Base-by-base conservation (phyloP, 2,888 invertebrate species). In the Rhabditophanes sp. region DNA sequence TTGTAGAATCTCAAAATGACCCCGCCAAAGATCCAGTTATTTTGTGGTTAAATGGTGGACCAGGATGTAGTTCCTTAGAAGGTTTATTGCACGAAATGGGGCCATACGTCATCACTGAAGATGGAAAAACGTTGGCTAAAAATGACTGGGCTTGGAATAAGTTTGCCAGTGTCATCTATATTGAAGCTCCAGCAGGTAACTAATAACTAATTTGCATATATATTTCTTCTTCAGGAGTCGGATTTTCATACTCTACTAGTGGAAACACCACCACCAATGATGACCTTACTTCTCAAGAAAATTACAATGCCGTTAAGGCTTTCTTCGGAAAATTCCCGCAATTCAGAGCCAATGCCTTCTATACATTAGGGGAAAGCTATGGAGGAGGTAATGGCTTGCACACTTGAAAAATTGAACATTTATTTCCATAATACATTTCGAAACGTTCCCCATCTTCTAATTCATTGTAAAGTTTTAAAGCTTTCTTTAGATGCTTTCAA, bases 151-250 rank as follows among this genome's bases (percentile, higher is more conserved):
- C 58, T 9, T 66, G 66, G 66, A 66, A 66, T 40, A 64, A 58
- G 41, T 46, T 60, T 7, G 43, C 44, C n/a, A 72, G 69, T 44
- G 66, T 73, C 36, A 41, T 73, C 24, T 73, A 68, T 47, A 43
- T 73, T 38, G 72, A 73, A 50, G 64, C 71, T 3, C 73, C 73
- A 9, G 71, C n/a, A n/a, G n/a, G n/a, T n/a, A n/a, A n/a, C n/a
- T n/a, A n/a, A n/a, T n/a, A n/a, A n/a, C n/a, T n/a, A n/a, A n/a
- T n/a, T n/a, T n/a, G n/a, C n/a, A n/a, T n/a, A n/a, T n/a, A n/a
- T n/a, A n/a, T n/a, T n/a, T n/a, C n/a, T n/a, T n/a, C n/a, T n/a
- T n/a, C 71, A 15, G 72, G 72, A 20, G 73, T 73, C 16, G 73
- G 73, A 1, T 73, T 64, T 45, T 73, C 72, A 0, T 73, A 71